Conservation (phyloP, 2,888 invertebrate species). For the Villa cingulata region DNA sequence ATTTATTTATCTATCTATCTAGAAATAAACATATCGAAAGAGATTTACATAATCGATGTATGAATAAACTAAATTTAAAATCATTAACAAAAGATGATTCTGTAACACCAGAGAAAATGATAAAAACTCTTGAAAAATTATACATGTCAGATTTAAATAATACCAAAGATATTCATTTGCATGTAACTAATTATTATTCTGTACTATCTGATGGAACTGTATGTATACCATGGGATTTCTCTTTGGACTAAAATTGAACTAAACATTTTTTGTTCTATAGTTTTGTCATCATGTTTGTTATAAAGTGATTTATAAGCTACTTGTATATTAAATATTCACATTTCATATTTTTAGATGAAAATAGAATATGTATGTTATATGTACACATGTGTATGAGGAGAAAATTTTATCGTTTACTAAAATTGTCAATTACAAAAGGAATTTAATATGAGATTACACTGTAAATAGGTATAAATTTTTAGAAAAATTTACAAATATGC, state of each 20-base stretch:
- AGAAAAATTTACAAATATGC: too few relatives aligned
- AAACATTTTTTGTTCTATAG: too few relatives aligned
- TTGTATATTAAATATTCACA: too few relatives aligned
- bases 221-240: conserved; percentile 83
- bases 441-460: too few relatives aligned
- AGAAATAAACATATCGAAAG: conserved; percentile 72
- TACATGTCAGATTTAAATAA: conserved; percentile 32
- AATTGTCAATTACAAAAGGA: too few relatives aligned
- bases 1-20: conserved; percentile 2
- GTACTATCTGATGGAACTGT: conserved; percentile 80
- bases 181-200: conserved; percentile 82
- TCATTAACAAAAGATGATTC: conserved; percentile 81
- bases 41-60: conserved; percentile 52
- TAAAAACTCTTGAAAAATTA: conserved; percentile 62
- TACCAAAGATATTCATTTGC: conserved; percentile 53
- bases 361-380: too few relatives aligned
- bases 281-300: too few relatives aligned
- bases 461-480: too few relatives aligned
- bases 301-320: too few relatives aligned
- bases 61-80: conserved; percentile 50
- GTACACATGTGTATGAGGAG: too few relatives aligned
- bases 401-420: too few relatives aligned
- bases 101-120: conserved; percentile 81
- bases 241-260: neutral
- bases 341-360: too few relatives aligned